Evolutionary conservation across 1,140 invertebrate species (phyloP), one percentile per base, ranked within the genome.

Genomic region (Drosophila oshimai): DNA sequence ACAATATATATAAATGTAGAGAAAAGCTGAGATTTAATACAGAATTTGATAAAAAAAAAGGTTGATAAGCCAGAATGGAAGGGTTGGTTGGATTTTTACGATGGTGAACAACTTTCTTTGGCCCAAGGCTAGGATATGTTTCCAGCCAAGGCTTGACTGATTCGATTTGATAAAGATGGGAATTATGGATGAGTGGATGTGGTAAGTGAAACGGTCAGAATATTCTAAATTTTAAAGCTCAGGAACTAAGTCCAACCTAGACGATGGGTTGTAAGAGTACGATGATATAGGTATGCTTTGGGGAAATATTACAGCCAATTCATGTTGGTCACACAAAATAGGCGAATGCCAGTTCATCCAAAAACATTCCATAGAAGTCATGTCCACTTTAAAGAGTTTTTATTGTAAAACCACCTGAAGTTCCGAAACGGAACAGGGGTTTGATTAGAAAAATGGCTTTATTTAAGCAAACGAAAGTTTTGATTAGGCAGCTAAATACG

Each of bases 401-500:
- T 28, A 20, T 44, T 33, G 20, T 18, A 22, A 13, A 28, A 7
- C 9, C 33, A 39, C 33, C 15, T 18, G 17, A 36, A 15, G 20
- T 10, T 47, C 24, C 15, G 10, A 29, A 26, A 6, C n/a, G 9
- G 10, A 3, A 13, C 36, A 20, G 6, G 6, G 31, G 33, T 46
- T 58, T 17, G 46, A 22, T 17, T 60, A 36, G 20, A 12, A 17
- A 44, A 50, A 22, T 13, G 18, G 46, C 46, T 37, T 39, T 22
- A 24, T 57, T 29, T 4, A 36, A 28, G 24, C 15, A 39, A 37
- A 45, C 12, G n/a, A 58, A 55, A 28, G 37, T 31, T 20, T 28
- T 20, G 58, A 20, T 42, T 47, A 74, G 79, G 79, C 79, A 83
- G 79, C 64, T 83, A 78, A 45, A 33, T 64, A 73, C 81, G 76